These are phyloP conservation scores for Epinephelus cyanopodus DNA, from an alignment of 2,113 vertebrate species.

Conservation along the genomic window DNA sequence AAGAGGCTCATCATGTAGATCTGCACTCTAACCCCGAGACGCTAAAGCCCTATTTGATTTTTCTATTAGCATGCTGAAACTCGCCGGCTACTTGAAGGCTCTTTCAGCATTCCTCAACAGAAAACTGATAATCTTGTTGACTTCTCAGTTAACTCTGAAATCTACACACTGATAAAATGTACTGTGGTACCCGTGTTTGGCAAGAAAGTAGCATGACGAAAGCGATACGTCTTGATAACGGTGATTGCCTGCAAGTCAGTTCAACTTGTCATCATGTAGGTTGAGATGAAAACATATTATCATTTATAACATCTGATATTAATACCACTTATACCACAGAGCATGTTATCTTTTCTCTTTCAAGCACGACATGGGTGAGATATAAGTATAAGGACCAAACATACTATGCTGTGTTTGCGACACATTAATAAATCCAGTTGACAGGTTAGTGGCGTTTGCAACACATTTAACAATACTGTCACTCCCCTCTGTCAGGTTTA, in stretches of 20 bases:
- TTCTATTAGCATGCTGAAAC: neutral
- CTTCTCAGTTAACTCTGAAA: neutral
- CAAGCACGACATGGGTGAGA: neutral
- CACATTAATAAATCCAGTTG: neutral
- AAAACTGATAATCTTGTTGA: slow-evolving; percentile 26
- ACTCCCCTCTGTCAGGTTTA: neutral
- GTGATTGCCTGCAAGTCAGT: neutral
- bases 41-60: slow-evolving; percentile 8
- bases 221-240: neutral
- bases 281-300: neutral
- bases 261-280: neutral
- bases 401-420: neutral
- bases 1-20: neutral
- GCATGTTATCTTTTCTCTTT: neutral
- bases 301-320: neutral
- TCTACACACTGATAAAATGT: slow-evolving; percentile 17
- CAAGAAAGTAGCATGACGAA: neutral
- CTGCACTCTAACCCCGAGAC: slow-evolving; percentile 2
- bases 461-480: neutral
- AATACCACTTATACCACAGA: neutral
- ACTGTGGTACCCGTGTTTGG: neutral
- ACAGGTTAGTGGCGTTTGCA: neutral
- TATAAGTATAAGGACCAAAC: neutral
- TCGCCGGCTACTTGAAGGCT: neutral
- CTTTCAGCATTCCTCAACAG: slow-evolving; percentile 10